Evolutionary conservation across 2,888 invertebrate genomes (phyloP), one percentile per base, ranked within the genome.

Genomic region (Drosophila demipolita): DNA sequence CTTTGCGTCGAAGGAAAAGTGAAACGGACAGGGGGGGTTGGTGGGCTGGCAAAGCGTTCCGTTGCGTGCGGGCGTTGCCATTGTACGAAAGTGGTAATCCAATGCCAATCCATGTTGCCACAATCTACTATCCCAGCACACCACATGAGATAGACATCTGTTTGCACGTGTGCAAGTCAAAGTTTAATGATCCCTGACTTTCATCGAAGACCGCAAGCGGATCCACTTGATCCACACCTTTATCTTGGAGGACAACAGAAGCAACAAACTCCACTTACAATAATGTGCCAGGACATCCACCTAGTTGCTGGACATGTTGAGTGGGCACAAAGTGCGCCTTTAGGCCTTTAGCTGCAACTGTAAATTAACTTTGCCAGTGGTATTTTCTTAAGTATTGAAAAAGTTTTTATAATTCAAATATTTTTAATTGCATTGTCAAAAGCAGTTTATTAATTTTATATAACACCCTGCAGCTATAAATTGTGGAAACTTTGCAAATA

Each of bases 181-280:
- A 83, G 89, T 88, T 90, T 87, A 90, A 88, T 88, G 88, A 87
- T 89, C 87, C 88, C 87, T 89, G 87, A 87, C 87, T 83, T 50
- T 38, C n/a, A 26, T 17, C 54, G 12, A 55, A 52, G 59, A 50
- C 36, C 54, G 71, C 73, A 83, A 81, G 73, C 75, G 82, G 86
- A 86, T 85, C 69, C 73, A 73, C 7, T 70, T 70, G 57, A 33
- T 29, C 32, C 35, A 35, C 68, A 35, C 35, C 57, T 57, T 26
- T 3, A 12, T 29, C 7, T 6, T 15, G 15, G 2, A n/a, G 9
- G 12, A 11, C 35, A n/a, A 40, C 40, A n/a, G 52, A 20, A 42
- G 32, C 20, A 26, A 42, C 23, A 12, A 50, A n/a, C 15, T 4
- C 15, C 8, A 49, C 35, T 49, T 42, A 45, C 11, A 32, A 20